Base-by-base conservation (phyloP, 1,140 invertebrate species). In the Wasmannia auropunctata region DNA sequence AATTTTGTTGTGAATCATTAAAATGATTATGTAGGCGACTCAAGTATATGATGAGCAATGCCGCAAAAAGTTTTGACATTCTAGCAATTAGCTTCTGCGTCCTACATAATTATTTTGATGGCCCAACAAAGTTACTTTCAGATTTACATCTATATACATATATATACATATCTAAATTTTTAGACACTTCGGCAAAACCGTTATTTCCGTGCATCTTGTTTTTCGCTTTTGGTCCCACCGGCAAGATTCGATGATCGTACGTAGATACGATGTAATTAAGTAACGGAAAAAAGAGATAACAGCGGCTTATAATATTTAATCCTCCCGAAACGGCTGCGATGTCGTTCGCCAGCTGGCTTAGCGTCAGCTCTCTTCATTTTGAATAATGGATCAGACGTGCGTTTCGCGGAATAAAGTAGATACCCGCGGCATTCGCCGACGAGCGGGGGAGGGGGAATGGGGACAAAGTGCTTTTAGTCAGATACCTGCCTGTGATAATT, bases 371-470 rank as follows among this genome's bases (percentile, higher is more conserved):
- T 63, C 72, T 87, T 60, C 83, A 88, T 91, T 88, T 84, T 90
- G 89, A 91, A 91, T 91, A 91, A 91, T 91, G 89, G 88, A 90
- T 91, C 86, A 86, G 87, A 87, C 70, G 85, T 58, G 60, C 54
- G 80, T 70, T 77, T 85, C 63, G 76, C 65, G 65, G 84, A 76
- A 87, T 88, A 89, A 90, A 91, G 77, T 88, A 85, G 76, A 89
- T 87, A 86, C 77, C 72, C 86, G 85, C 86, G 87, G 75, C 65
- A 88, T 88, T 83, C 60, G 63, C 43, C 49, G 49, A 72, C 72
- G 37, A n/a, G n/a, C n/a, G n/a, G n/a, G n/a, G n/a, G n/a, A n/a
- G 34, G 34, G 65, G 43, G 43, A 46, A 46, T 11, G 34, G 43
- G 58, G 76, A 83, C 77, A 88, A 88, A 87, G 87, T 88, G 85